Evolutionary conservation across 1,140 invertebrate species (phyloP), one percentile per base, ranked within the genome.

Genomic region (Pogonognathellus flavescens): DNA sequence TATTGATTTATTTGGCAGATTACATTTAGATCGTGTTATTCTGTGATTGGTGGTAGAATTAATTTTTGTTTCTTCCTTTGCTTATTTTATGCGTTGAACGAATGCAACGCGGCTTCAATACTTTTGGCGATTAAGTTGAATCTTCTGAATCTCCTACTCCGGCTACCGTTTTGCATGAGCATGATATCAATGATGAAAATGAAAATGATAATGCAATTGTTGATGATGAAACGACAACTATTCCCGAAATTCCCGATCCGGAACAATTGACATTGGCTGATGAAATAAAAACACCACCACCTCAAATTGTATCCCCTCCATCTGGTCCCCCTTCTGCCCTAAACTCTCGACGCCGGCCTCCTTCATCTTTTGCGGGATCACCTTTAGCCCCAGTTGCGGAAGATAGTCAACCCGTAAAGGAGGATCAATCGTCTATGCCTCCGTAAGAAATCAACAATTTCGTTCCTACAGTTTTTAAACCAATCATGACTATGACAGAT

Each of bases 41-140:
- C 62, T 25, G 62, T 66, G 62, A 66, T 22, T 66, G 62, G 25
- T 20, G 25, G 9, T 66, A 76, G 41, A 76, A 76, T 76, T 76
- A 76, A 76, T 76, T 76, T 76, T 25, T 5, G 16, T 76, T 76
- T 72, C 16, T 50, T 76, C 16, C 41, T 76, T 41, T 50, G 70
- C 70, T 76, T 76, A n/a, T n/a, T 76, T 16, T 76, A 49, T 14
- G 31, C 70, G 70, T 76, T 76, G 31, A 25, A 76, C 25, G 20
- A 22, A 66, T 76, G 70, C 16, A 50, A 76, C 41, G 70, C 41
- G 70, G 70, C 70, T 76, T 76, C 70, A 49, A 49, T 50, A 76
- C 41, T 50, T 31, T 50, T 76, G 70, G 16, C 70, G 41, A 76
- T 76, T 76, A 76, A 76, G 70, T 76, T 76, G 70, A 76, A 16